Evolutionary conservation across 1,140 invertebrate species (phyloP), one percentile per base, ranked within the genome.

Genomic region (Ceratina japonica): DNA sequence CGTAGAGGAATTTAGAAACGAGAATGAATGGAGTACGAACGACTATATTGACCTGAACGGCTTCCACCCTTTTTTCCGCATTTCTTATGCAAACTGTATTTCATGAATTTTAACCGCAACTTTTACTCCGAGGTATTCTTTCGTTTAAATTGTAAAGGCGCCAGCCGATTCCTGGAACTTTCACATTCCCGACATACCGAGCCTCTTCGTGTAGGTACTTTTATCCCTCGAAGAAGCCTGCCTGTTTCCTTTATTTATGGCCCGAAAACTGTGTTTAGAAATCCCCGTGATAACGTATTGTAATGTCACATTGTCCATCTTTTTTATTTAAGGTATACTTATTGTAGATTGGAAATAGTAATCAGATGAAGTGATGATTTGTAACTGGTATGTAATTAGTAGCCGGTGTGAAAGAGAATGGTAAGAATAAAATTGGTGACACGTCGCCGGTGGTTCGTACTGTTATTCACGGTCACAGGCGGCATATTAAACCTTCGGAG

Each of bases 101-200:
- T 56, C 24, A 20, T 31, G 51, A 27, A 20, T 69, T 56, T 31
- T 20, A 3, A 15, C 52, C 15, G 18, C 24, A 24, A 56, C 18
- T 69, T 20, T 56, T 69, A 56, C 18, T 24, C 49, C 12, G 1
- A 31, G 18, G 5, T 56, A 24, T 31, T 15, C 24, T 24, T 20
- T 20, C 24, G 12, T 68, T 27, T 51, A 69, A 31, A 16, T 8
- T 56, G 24, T 69, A 31, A 54, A 44, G 37, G 18, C 66, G 52
- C 66, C 66, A 10, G 24, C 31, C 51, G 27, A 69, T 69, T 69
- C 51, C 51, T 31, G 27, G 24, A 54, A 56, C 66, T 69, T 69
- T 56, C 66, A 56, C 51, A 69, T 56, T 69, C 66, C 12, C 18
- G 3, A 10, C 66, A 56, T 69, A n/a, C 66, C 27, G 12, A 54